These are phyloP conservation scores for Ctenochaetus hawaiiensis DNA, from an alignment of 2,797 vertebrate species.

Conservation along the genomic window DNA sequence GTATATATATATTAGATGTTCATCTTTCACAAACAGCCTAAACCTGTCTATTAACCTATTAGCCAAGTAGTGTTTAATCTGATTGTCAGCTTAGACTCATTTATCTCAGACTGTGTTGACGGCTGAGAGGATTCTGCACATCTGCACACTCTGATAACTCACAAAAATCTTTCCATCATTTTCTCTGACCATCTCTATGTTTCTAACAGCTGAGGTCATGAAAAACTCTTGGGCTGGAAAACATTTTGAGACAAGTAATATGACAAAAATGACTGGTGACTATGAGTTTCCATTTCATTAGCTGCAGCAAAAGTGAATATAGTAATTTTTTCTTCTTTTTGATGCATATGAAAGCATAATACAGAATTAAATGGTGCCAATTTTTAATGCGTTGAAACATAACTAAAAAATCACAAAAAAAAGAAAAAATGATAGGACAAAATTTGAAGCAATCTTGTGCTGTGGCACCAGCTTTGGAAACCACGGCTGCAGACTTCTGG, in stretches of 20 bases:
- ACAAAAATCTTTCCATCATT: background rate
- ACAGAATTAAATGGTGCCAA: background rate
- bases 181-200: background rate
- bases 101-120: background rate
- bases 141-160: background rate
- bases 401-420: background rate
- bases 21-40: background rate
- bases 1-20: background rate
- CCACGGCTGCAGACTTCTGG: slow-evolving; percentile 10
- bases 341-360: background rate
- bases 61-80: background rate
- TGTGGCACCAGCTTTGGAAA: background rate
- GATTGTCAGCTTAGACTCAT: background rate
- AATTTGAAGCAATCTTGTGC: background rate
- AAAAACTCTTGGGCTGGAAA: background rate
- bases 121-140: background rate
- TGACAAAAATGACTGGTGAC: too few relatives aligned
- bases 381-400: background rate
- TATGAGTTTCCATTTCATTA: too few relatives aligned
- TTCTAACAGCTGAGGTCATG: background rate
- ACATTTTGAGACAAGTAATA: too few relatives aligned
- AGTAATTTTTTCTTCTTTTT: background rate
- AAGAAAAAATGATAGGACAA: background rate
- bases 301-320: background rate
- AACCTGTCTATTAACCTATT: background rate